Base-by-base conservation (phyloP, 2,797 vertebrate species). In the Karalla daura region DNA sequence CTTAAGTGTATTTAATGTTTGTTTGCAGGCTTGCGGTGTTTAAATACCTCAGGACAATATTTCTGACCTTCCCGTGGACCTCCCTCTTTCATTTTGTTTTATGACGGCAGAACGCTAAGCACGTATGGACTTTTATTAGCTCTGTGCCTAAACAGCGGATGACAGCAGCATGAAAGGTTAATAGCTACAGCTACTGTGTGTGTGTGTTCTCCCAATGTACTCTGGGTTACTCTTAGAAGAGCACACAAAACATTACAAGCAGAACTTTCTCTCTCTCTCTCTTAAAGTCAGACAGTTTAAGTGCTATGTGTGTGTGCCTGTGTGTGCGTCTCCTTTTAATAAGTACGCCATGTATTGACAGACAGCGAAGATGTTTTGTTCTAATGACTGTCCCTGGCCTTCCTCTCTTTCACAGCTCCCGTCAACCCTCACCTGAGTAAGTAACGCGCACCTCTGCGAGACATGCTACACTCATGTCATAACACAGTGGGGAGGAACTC, bases 381-480 rank as follows among this genome's bases (percentile, higher is more conserved):
- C 83, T 88, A 82, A 89, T 24, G 33, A 68, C 51, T 36, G 54
- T 85, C 46, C 80, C 81, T 76, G 81, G 14, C 37, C 62, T 73
- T 82, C n/a, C n/a, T 70, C 92, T 82, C 78, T 81, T 87, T 93
- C 94, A 28, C 92, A 99, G 98, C 96, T 91, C 98, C 97, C 62
- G 95, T 97, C 88, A 99, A 98, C 92, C 97, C 97, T 83, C 97
- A 98, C 81, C 94, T 99, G 84, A 95, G 98, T 99, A 95, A 98
- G 98, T 98, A 96, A 85, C 61, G 76, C 93, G 93, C 54, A 74
- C 62, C 63, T 80, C 69, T 53, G 58, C 66, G 39, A 52, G 44
- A 12, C 9, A 35, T n/a, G 56, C 47, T 63, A n/a, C 51, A 45
- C 32, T 8, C 25, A n/a, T 84, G 51, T 67, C 36, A n/a, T 39